Percentiles rank a stretch among this genome's conserved stretches.
Conservation (phyloP, 2,797 vertebrate genomes). For the Buphagus erythrorhynchus region DNA sequence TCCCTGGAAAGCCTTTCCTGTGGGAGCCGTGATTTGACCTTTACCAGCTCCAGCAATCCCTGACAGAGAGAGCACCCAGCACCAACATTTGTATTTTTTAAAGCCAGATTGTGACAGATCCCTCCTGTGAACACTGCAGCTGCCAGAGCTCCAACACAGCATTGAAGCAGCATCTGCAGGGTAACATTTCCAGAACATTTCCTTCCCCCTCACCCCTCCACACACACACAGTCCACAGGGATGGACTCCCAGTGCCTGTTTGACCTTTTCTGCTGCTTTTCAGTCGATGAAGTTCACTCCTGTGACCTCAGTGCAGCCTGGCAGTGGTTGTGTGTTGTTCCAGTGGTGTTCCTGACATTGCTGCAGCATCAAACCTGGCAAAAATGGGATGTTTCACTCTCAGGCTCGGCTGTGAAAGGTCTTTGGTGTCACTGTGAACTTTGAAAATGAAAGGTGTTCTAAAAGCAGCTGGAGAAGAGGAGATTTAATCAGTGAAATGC, state of each 20-base stretch:
- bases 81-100: not conserved
- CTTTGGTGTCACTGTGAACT: not conserved
- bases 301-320: not conserved
- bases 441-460: not conserved
- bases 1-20: not conserved
- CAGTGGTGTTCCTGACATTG: not conserved
- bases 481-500: not conserved
- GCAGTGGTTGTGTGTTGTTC: not conserved
- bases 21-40: conserved; percentile 14
- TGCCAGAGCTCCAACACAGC: not conserved
- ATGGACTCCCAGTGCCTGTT: not conserved
- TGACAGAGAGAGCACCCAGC: not conserved
- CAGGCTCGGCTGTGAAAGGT: not conserved
- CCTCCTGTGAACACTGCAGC: not conserved
- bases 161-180: not conserved
- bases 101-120: not conserved
- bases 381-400: not conserved
- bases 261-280: conserved; percentile 47
- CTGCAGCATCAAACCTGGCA: not conserved
- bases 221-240: not conserved
- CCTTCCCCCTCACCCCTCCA: not conserved
- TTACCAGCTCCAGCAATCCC: not conserved
- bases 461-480: not conserved
- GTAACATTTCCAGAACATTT: conserved; percentile 23
- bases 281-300: not conserved